Evolutionary conservation across 2,113 vertebrate genomes (phyloP).

Genomic region (Deroptyus accipitrinus): DNA sequence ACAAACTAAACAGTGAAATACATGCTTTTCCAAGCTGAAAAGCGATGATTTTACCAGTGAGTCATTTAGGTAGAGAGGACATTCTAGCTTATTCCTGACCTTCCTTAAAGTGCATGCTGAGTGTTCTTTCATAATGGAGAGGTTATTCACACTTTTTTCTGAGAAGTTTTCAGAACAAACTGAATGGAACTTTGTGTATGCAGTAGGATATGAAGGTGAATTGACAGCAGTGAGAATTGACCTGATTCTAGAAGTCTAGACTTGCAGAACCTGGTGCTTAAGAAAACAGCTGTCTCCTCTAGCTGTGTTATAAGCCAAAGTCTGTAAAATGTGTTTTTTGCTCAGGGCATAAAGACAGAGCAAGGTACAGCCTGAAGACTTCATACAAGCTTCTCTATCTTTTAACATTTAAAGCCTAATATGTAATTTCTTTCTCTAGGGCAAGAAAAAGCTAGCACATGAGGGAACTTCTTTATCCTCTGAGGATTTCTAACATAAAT

Average conservation of each 20-base stretch:
- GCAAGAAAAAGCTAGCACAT: constrained; percentile 5
- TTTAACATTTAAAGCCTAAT: not conserved
- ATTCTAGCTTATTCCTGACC: not conserved
- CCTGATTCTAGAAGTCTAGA: not conserved
- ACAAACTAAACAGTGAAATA: not conserved
- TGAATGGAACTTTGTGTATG: not conserved
- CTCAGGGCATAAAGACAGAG: not conserved
- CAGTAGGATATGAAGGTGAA: not conserved
- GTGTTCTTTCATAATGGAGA: not conserved
- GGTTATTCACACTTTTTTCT: not conserved
- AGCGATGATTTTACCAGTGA: not conserved
- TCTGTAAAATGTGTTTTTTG: not conserved
- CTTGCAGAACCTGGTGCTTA: not conserved
- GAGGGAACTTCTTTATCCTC: not conserved
- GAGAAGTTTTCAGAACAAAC: not conserved
- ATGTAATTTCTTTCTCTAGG: constrained; percentile 10
- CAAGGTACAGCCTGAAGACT: not conserved
- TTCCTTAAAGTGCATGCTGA: not conserved
- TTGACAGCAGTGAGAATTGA: not conserved
- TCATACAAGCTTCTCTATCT: not conserved
- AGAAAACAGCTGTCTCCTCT: not conserved
- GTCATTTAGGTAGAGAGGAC: not conserved
- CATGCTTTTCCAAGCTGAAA: not conserved
- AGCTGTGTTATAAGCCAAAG: not conserved
- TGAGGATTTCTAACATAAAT: constrained; percentile 57